These are phyloP conservation scores for Gorsachius goisagi DNA, from an alignment of 2,113 vertebrate genomes.

Conservation along the genomic window DNA sequence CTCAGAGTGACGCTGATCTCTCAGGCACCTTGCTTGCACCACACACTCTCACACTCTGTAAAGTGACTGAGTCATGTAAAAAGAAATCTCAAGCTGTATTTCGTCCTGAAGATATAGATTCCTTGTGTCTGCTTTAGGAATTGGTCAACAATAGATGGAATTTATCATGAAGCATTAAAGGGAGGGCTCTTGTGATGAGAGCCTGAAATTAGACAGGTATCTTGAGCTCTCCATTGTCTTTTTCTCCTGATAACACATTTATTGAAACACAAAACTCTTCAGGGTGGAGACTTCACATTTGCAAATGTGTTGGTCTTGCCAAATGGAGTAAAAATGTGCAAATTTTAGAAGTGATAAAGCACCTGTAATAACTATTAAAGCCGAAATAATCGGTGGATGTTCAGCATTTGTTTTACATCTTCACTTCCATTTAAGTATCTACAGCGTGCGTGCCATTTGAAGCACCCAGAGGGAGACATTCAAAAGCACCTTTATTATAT, in stretches of 20 bases:
- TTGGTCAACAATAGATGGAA: neutral
- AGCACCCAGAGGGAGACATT: neutral
- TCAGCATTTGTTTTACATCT: conserved; percentile 9
- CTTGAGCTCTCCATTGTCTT: neutral
- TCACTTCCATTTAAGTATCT: neutral
- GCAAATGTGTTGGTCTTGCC: conserved; percentile 11
- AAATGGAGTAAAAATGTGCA: conserved; percentile 4
- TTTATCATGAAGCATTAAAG: neutral
- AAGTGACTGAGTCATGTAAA: neutral
- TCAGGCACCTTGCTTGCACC: neutral
- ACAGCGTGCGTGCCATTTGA: neutral
- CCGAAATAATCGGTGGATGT: neutral
- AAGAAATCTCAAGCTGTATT: neutral
- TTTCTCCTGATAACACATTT: neutral
- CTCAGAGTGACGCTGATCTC: neutral
- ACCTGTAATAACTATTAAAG: neutral
- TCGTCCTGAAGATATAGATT: neutral
- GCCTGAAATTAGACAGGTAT: neutral
- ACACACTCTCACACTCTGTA: neutral
- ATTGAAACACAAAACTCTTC: neutral
- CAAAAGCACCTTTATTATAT: neutral
- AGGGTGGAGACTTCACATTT: neutral
- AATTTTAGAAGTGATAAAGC: neutral
- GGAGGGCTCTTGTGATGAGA: neutral
- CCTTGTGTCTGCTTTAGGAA: neutral